Evolutionary conservation across 2,113 vertebrate genomes (phyloP), one percentile per base, ranked within the genome.

Genomic region (Larimichthys crocea): DNA sequence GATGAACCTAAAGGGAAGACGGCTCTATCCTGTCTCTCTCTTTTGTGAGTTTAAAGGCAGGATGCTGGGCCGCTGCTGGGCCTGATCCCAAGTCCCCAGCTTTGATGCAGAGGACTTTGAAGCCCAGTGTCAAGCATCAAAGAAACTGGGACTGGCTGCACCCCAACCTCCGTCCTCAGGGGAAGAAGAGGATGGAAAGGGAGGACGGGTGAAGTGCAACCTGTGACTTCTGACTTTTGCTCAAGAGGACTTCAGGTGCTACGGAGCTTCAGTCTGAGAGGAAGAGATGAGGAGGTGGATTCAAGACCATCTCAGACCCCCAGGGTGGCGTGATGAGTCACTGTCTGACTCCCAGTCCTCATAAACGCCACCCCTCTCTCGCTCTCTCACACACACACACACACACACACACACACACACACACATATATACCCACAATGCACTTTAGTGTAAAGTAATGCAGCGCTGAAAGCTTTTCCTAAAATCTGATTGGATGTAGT

Each of bases 401-500:
- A 56, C 56, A 7, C 71, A 29, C 50, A 7, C 67, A 24, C 48
- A 57, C 15, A n/a, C 74, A 35, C 31, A 76, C 50, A 44, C 60
- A 63, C 70, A 86, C 85, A 82, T 8, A 86, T 42, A 62, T 65
- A 76, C 61, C 62, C 59, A 56, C 76, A 74, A 42, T 17, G 20
- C 82, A 76, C 69, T 67, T 63, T 74, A 73, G 65, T 87, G 53
- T 71, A 61, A 83, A 89, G 86, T 80, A 86, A 83, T 64, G 85
- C 82, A 67, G 22, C 19, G 7, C 70, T 71, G 62, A 92, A 86
- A 87, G 65, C 80, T 61, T 81, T 83, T 75, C 83, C 80, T 73
- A 68, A 91, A 88, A 89, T 79, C 88, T 92, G 91, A 94, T 94
- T 92, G 92, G 92, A 80, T 87, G 65, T 2, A 64, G 85, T 87